These are phyloP conservation scores for Pristionchus maxplancki DNA, from an alignment of 2,888 invertebrate genomes.

Conservation along the genomic window DNA sequence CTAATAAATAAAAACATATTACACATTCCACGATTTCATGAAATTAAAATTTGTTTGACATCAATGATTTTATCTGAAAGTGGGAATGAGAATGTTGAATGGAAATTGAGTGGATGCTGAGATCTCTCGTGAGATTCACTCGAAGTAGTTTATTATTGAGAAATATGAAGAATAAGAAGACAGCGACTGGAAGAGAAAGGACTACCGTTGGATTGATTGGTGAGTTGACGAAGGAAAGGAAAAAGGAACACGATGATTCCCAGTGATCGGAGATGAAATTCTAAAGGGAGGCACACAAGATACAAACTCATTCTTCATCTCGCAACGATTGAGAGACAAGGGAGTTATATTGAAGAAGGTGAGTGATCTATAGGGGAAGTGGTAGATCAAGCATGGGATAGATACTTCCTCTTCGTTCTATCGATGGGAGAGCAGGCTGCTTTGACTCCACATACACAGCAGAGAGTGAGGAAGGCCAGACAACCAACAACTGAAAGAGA, in stretches of 20 bases:
- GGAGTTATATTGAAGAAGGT: slow-evolving; percentile 84
- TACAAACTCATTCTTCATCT: slow-evolving; percentile 84
- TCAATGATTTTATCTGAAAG: not conserved
- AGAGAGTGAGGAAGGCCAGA: not conserved
- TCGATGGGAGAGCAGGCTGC: not conserved
- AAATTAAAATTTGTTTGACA: not conserved
- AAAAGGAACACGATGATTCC: slow-evolving; percentile 14
- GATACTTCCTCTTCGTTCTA: slow-evolving; percentile 3
- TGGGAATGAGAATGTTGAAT: not conserved
- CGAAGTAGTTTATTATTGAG: not conserved
- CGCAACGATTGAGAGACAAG: slow-evolving; percentile 82
- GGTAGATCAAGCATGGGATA: slow-evolving; percentile 40
- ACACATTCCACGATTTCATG: not conserved
- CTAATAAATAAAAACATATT: not conserved
- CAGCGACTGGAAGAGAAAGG: slow-evolving; percentile 49
- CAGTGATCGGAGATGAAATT: slow-evolving; percentile 87
- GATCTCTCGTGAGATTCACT: not conserved
- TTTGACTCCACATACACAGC: slow-evolving; percentile 6
- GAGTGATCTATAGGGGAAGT: slow-evolving; percentile 13
- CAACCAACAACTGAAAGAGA: not conserved
- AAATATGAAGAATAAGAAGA: slow-evolving; percentile 41
- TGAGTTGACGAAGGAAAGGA: slow-evolving; percentile 1
- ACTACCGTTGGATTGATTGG: slow-evolving; percentile 60
- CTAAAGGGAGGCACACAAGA: slow-evolving; percentile 85
- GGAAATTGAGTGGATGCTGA: slow-evolving; percentile 27